Evolutionary conservation across 2,797 vertebrate species (phyloP).

Genomic region (Thunnus albacares): DNA sequence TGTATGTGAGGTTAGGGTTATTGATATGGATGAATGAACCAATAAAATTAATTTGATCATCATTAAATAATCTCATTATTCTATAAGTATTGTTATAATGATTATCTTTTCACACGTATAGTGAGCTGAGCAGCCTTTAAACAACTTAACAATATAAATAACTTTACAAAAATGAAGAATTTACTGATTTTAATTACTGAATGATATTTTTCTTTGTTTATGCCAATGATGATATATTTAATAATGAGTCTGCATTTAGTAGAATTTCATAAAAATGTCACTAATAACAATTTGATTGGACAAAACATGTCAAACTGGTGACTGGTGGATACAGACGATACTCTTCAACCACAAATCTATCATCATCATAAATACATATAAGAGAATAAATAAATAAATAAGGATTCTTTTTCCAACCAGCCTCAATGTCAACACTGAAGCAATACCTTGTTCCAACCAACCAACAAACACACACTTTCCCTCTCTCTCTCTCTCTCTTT

Average conservation of each 20-base stretch:
- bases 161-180: no score
- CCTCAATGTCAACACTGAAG: neutral
- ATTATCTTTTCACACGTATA: no score
- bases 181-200: no score
- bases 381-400: neutral
- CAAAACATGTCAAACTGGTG: neutral
- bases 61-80: neutral
- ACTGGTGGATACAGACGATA: neutral
- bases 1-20: neutral
- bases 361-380: neutral
- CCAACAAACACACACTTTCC: neutral
- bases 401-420: neutral
- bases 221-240: neutral
- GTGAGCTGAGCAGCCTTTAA: no score
- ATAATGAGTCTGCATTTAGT: neutral
- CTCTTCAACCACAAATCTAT: no score
- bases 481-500: no score
- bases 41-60: neutral
- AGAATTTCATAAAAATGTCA: neutral
- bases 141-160: no score
- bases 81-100: no score
- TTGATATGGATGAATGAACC: neutral
- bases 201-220: neutral
- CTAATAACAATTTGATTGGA: neutral
- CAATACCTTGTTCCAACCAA: neutral